Conservation (phyloP, 1,140 invertebrate genomes). For the Scaptomyza montana region DNA sequence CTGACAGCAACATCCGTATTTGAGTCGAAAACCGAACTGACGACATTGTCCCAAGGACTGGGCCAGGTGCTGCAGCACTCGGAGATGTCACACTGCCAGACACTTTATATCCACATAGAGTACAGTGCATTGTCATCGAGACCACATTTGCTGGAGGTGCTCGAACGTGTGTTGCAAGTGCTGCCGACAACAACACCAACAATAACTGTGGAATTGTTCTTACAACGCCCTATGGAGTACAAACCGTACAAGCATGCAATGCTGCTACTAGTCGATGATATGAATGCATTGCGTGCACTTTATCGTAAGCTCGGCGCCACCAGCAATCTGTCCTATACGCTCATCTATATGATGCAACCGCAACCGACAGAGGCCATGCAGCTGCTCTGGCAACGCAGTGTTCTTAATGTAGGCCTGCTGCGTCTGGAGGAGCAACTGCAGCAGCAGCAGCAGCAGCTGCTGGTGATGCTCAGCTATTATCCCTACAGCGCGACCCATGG, state of each 20-base stretch:
- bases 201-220: conserved; percentile 21
- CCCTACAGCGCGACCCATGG: conserved; percentile 41
- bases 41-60: conserved; percentile 35
- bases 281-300: conserved; percentile 34
- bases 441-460: neutral
- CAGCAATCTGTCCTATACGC: conserved; percentile 57
- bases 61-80: conserved; percentile 50
- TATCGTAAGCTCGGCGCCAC: conserved; percentile 47
- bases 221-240: conserved; percentile 39
- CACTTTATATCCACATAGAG: conserved; percentile 49
- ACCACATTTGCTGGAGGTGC: conserved; percentile 30
- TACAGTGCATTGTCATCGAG: conserved; percentile 4
- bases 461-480: conserved; percentile 58
- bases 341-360: conserved; percentile 59
- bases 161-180: conserved; percentile 20
- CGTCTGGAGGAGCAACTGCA: neutral
- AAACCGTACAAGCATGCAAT: conserved; percentile 56
- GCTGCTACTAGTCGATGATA: conserved; percentile 53
- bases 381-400: conserved; percentile 61
- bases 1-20: neutral
- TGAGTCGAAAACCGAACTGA: neutral
- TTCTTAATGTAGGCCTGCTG: conserved; percentile 57
- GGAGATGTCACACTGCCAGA: conserved; percentile 46
- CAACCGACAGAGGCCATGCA: conserved; percentile 26
- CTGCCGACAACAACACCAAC: neutral